Base-by-base conservation (phyloP, 2,113 vertebrate genomes). In the Petaurus breviceps region DNA sequence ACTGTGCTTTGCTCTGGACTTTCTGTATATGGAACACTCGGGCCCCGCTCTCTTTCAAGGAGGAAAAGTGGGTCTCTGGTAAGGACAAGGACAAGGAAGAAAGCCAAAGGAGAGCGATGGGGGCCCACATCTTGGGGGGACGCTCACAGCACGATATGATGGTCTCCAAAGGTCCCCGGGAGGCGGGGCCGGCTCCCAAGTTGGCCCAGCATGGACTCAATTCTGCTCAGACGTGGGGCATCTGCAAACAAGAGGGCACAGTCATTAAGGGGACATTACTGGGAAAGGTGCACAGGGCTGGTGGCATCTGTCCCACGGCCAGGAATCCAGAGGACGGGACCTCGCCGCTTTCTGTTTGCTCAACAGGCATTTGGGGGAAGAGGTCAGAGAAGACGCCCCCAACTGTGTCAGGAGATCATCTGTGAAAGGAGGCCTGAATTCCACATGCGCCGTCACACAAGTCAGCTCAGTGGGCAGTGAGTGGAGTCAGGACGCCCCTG, bases 41-140 rank as follows among this genome's bases (percentile, higher is more conserved):
- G 37, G n/a, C 68, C 68, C 0, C 16, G 68, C 68, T 84, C n/a
- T 22, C 37, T 22, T 22, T 43, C 68, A 22, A 43, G 68, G 68
- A 19, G 68, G 31, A 7, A 8, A 19, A 3, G 0, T 5, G 93
- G 94, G 68, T 52, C 49, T 77, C 90, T 1, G 57, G 93, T 0
- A 95, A 68, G 93, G 89, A 93, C 0, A 95, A 68, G 91, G 77
- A 91, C 28, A 93, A 25, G 77, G 91, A 96, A 49, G 93, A 94
- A 25, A 97, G 11, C 89, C 95, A 95, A 6, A 95, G 0, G 31
- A 98, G 90, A 93, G 96, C 6, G 0, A 97, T 89, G 57, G 92
- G 89, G 26, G 97, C 10, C 98, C 97, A 96, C 98, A 98, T 98
- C 96, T 97, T 98, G 97, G 10, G 1, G 92, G 49, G 3, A 47